These are phyloP conservation scores for Daubentonia madagascariensis DNA, from an alignment of 2,113 vertebrate species.

Conservation along the genomic window DNA sequence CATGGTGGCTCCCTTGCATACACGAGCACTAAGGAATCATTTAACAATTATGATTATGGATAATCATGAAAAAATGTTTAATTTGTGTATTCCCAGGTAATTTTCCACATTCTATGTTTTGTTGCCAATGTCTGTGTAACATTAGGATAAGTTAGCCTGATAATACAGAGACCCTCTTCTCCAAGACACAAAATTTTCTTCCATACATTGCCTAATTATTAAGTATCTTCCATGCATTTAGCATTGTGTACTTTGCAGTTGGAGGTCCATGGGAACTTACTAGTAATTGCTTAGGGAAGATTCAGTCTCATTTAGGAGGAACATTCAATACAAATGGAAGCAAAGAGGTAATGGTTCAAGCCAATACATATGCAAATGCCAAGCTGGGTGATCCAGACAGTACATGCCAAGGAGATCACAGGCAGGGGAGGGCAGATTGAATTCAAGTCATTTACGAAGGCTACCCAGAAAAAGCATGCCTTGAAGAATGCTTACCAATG, in stretches of 20 bases:
- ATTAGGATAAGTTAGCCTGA: not conserved
- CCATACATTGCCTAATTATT: not conserved
- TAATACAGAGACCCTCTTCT: not conserved
- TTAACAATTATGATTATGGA: not conserved
- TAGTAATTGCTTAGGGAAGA: not conserved
- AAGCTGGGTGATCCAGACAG: not conserved
- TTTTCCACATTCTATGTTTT: not conserved
- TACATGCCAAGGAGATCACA: not conserved
- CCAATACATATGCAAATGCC: not conserved
- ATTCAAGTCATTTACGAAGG: not conserved
- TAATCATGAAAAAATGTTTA: not conserved
- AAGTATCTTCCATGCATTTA: not conserved
- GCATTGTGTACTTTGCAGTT: not conserved
- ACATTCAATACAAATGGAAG: not conserved
- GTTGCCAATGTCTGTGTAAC: not conserved
- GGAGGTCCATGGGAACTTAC: not conserved
- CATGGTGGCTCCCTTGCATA: not conserved
- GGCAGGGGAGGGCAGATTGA: not conserved
- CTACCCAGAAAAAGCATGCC: not conserved
- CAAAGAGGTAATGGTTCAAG: not conserved
- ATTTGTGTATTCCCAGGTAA: not conserved
- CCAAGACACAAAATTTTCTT: not conserved
- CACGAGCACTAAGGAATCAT: not conserved
- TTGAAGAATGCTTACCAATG: not conserved
- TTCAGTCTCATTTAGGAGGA: constrained; percentile 15